A percentile compares a stretch with the other conserved stretches of the same genome.
phyloP scores from a whole-genome alignment of 2,797 vertebrate genomes.

The Choloepus didactylus region DNA sequence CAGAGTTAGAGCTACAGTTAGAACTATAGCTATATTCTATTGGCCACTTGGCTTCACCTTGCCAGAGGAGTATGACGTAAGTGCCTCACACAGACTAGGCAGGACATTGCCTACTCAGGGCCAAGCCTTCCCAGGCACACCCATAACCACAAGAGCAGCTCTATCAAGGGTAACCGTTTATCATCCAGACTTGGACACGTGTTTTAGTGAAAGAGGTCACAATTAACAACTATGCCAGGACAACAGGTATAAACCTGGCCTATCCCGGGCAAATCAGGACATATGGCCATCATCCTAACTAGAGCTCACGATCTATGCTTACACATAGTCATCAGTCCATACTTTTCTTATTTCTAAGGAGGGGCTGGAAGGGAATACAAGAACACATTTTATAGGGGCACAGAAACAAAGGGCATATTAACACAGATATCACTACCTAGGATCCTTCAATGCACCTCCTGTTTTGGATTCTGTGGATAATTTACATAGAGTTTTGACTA shows the following conservation, averaged over 20 bases:
- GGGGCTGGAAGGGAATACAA: not conserved
- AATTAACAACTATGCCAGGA: not conserved
- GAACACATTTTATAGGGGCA: not conserved
- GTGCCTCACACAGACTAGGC: accelerated
- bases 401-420: not conserved
- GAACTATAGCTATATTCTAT: not conserved
- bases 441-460: not conserved
- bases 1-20: not conserved
- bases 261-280: not conserved
- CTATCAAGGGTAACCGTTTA: not conserved
- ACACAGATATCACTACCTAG: not conserved
- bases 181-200: too few species aligned
- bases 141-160: not conserved
- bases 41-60: not conserved
- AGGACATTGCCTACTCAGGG: not conserved
- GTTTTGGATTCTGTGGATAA: constrained; percentile 21
- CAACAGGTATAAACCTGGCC: not conserved
- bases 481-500: not conserved
- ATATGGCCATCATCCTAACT: not conserved
- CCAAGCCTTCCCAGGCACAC: not conserved
- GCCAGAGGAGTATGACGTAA: not conserved
- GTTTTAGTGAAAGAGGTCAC: not conserved
- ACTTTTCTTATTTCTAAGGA: not conserved
- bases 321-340: too few species aligned
- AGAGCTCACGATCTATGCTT: too few species aligned